Percentiles rank a stretch among this genome's conserved stretches.
phyloP scores from a whole-genome alignment of 2,888 invertebrate genomes.

The Fabriciana adippe region DNA sequence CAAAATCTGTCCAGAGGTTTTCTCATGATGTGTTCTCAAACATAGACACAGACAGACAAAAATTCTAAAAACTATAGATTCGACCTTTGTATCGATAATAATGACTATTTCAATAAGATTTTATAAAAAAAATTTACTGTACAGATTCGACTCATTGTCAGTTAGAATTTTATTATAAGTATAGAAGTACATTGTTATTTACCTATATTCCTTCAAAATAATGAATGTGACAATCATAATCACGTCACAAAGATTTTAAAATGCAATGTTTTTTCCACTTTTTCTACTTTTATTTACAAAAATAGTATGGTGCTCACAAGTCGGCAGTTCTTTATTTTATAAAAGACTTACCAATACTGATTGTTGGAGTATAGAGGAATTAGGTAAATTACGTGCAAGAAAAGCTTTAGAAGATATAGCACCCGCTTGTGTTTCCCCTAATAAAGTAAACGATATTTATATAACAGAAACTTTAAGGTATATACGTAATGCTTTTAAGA shows the following conservation, averaged over 20 bases:
- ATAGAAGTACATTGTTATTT: too few species aligned
- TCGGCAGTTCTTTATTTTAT: conserved; percentile 65
- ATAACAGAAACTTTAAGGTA: conserved; percentile 57
- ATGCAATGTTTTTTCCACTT: conserved; percentile 63
- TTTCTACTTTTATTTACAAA: conserved; percentile 53
- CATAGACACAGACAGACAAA: too few species aligned
- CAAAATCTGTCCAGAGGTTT: too few species aligned
- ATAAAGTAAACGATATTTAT: conserved; percentile 58
- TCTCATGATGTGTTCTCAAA: too few species aligned
- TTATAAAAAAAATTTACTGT: too few species aligned
- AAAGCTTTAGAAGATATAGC: conserved; percentile 61
- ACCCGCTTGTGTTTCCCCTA: conserved; percentile 54
- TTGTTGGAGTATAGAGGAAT: conserved; percentile 67
- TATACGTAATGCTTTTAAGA: conserved; percentile 54
- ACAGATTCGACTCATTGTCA: too few species aligned
- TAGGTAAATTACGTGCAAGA: conserved; percentile 63
- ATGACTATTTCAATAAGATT: too few species aligned
- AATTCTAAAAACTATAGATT: too few species aligned
- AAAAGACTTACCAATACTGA: conserved; percentile 46
- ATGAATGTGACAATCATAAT: conserved; percentile 19
- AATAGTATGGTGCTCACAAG: conserved; percentile 50
- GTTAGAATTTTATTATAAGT: too few species aligned
- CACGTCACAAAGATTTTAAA: conserved; percentile 41
- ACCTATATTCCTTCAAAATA: neutral
- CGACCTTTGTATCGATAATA: too few species aligned